Base-by-base conservation (phyloP, 1,140 invertebrate species). In the Pseudomyrmex flavicornis region DNA sequence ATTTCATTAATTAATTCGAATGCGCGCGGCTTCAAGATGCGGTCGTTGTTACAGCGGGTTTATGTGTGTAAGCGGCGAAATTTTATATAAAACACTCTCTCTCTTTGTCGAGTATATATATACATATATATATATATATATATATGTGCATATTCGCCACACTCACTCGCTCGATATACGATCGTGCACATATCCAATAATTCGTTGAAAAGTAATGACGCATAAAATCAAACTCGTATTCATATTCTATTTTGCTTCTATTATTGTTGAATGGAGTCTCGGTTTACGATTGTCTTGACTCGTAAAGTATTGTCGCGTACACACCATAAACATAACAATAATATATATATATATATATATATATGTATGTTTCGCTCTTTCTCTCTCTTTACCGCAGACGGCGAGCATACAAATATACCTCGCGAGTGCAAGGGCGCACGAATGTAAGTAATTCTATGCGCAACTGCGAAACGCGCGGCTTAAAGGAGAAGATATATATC, bases 1-100 rank as follows among this genome's bases (percentile, higher is more conserved):
- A 80, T 80, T 35, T 72, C 54, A 70, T 80, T 80, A 80, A 80
- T 80, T 80, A 80, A 80, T 80, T 59, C 20, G 44, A 72, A 22
- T 44, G 66, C 22, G 66, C 22, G 66, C 76, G 54, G 76, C 22
- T 72, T 22, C 52, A 80, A 80, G 76, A 80, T 80, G 76, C 54
- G 66, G 76, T 70, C 66, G 56, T 61, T 80, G 59, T 80, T 80
- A 70, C 54, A 20, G 20, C 76, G 61, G 66, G 50, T 80, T 80
- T 80, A 80, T 35, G 44, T 54, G 22, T 50, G n/a, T 17, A 3
- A 26, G n/a, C 54, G 7, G 66, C 68, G 8, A 35, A 72, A 80
- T 80, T 80, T 80, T 58, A 66, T 59, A 79, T 58, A 70, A 20
- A 22, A 7, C 35, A 5, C 35, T 35, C 35, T 7, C 35, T 35